Percentiles rank a stretch among this genome's conserved stretches.
These are phyloP conservation scores for Coelopa pilipes DNA, from an alignment of 2,888 invertebrate species.

Conservation along the genomic window DNA sequence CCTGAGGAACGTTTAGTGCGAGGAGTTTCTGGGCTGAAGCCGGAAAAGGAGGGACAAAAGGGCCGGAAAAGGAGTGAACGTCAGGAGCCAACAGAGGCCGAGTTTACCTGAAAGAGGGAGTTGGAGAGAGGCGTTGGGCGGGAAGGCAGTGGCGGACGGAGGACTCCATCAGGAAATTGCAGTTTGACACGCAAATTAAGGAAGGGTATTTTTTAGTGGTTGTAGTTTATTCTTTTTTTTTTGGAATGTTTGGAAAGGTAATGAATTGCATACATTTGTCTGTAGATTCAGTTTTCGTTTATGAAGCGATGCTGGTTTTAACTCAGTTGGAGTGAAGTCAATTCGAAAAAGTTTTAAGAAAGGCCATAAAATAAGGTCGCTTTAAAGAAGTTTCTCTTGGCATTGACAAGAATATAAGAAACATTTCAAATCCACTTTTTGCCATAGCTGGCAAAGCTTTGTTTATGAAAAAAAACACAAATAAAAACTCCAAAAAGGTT, in stretches of 20 bases:
- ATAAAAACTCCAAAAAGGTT: no score
- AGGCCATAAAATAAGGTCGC: no score
- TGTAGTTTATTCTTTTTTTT: not conserved
- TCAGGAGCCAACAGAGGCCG: no score
- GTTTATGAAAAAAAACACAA: no score
- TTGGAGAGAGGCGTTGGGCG: no score
- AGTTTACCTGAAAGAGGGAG: not conserved
- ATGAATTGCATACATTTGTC: not conserved
- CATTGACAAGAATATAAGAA: no score
- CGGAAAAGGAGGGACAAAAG: not conserved
- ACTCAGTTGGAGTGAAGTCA: no score
- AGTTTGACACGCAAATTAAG: constrained; percentile 9
- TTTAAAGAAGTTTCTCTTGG: no score
- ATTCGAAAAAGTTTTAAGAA: no score
- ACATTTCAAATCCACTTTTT: no score
- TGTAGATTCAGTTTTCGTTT: not conserved
- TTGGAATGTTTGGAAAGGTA: not conserved
- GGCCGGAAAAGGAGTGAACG: not conserved
- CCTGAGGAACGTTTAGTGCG: not conserved
- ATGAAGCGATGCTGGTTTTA: no score
- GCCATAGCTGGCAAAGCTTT: no score
- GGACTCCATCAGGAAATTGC: constrained; percentile 20
- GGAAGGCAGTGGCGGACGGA: not conserved
- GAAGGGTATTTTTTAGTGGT: not conserved
- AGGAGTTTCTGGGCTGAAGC: not conserved